phyloP scores from a whole-genome alignment of 2,113 vertebrate genomes.

The Platysternon megacephalum region DNA sequence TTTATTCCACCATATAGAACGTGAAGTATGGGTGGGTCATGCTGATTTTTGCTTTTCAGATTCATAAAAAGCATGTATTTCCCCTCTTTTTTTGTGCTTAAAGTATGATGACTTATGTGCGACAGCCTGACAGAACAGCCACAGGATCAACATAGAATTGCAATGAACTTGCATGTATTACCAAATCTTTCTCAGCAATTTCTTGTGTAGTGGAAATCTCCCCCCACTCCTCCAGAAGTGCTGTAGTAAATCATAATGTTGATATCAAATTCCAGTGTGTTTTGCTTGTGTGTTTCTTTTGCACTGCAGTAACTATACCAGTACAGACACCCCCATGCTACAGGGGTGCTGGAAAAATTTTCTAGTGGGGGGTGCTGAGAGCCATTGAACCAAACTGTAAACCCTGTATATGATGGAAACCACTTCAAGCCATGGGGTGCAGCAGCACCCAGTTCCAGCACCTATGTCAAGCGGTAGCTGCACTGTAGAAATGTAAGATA shows the following conservation, averaged over 20 bases:
- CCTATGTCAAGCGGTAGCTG: neutral
- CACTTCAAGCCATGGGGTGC: no score
- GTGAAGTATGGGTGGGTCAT: neutral
- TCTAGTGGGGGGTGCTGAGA: no score
- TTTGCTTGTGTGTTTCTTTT: neutral
- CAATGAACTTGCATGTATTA: neutral
- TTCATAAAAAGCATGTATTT: neutral
- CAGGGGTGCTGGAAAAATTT: no score
- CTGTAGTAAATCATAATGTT: neutral
- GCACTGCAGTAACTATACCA: neutral
- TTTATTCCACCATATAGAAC: neutral
- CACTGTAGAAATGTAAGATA: neutral
- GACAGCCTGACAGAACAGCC: fast-evolving
- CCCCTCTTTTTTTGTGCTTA: neutral
- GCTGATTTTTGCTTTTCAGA: neutral
- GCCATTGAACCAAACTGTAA: no score
- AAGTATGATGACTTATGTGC: neutral
- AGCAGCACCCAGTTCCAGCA: no score
- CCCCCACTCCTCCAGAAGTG: neutral
- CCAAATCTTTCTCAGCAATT: neutral
- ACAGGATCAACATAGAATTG: neutral
- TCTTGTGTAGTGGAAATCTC: neutral
- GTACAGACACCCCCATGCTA: neutral
- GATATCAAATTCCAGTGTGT: neutral
- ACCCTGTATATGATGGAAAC: no score